Evolutionary conservation across 1,140 invertebrate species (phyloP).

Genomic region (Camponotus pennsylvanicus): DNA sequence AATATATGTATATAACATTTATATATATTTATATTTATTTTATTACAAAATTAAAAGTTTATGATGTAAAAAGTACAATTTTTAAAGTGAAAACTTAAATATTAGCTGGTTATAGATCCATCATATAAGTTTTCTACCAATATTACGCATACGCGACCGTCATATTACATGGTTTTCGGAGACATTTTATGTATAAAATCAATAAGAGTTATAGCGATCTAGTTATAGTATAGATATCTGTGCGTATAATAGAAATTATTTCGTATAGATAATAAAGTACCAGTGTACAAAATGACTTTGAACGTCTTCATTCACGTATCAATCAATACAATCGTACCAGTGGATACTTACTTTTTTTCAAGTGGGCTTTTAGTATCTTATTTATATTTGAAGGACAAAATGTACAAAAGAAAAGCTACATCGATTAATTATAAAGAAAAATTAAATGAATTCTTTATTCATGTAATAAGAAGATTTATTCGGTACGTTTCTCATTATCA

Average conservation of each 20-base stretch:
- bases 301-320: slow-evolving; percentile 80
- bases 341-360: slow-evolving; percentile 86
- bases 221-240: too few relatives aligned
- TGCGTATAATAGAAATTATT: background rate
- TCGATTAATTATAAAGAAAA: slow-evolving; percentile 73
- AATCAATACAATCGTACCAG: slow-evolving; percentile 81
- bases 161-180: too few relatives aligned
- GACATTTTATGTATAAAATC: too few relatives aligned
- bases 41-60: too few relatives aligned
- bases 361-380: slow-evolving; percentile 85
- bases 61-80: too few relatives aligned
- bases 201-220: too few relatives aligned
- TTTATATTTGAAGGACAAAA: slow-evolving; percentile 80
- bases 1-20: too few relatives aligned
- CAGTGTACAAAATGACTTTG: slow-evolving; percentile 75
- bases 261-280: slow-evolving; percentile 78
- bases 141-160: too few relatives aligned
- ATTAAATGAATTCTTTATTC: slow-evolving; percentile 77
- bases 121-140: too few relatives aligned
- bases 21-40: too few relatives aligned
- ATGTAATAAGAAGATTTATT: slow-evolving; percentile 82
- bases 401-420: slow-evolving; percentile 69
- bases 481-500: slow-evolving; percentile 78
- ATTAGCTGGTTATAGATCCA: too few relatives aligned
- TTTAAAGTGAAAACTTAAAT: too few relatives aligned